Base-by-base conservation (phyloP, 2,888 invertebrate genomes). In the Barypeithes pellucidus region DNA sequence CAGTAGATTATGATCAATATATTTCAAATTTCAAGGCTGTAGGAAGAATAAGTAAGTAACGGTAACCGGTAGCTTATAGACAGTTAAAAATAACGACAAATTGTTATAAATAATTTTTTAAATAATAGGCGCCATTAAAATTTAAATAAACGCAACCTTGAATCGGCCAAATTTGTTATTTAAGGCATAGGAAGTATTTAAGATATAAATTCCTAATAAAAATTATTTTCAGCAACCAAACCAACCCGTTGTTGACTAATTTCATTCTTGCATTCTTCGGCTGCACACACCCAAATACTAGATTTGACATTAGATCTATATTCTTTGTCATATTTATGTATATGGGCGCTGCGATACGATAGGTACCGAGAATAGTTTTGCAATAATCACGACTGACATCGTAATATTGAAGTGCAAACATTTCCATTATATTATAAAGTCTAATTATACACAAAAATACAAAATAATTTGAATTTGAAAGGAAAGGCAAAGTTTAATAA, bases 251-350 rank as follows among this genome's bases (percentile, higher is more conserved):
- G 68, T 68, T 62, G 61, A 68, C 68, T 68, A 68, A 68, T 61
- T 61, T 68, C 47, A 68, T 61, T 68, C 68, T 52, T 61, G 41
- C 68, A 68, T 68, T 68, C 68, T 68, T 68, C 22, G 39, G 22
- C 33, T 52, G 61, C 61, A 61, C 68, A 68, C 68, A 68, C 68
- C 68, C 36, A 68, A 47, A 57, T 50, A n/a, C n/a, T n/a, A 22
- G 22, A 24, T 22, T 29, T 29, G 29, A 50, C 22, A 39, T n/a
- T 39, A 39, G 5, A 29, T 29, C 29, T 29, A 5, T 20, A 20
- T 43, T 43, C n/a, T 50, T 50, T 50, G 22, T 50, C 50, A 22
- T 24, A 3, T 24, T 22, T 24, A 50, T 20, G 18, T 16, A 2
- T 11, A 47, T 47, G 11, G 9, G 9, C 11, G 18, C 18, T 47